Evolutionary conservation across 2,888 invertebrate species (phyloP).

Genomic region (Polia nebulosa): DNA sequence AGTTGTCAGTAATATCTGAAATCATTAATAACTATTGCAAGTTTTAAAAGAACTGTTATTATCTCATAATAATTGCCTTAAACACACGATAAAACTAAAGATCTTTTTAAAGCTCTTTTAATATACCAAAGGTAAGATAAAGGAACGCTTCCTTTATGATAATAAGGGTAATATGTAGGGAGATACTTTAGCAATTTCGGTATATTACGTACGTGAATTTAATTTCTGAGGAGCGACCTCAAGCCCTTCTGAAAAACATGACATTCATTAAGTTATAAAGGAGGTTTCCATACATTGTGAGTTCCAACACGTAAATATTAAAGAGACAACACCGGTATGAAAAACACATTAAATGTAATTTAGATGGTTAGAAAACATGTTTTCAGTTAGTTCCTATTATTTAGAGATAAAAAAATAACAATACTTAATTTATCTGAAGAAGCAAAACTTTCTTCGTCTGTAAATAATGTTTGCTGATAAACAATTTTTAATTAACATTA

Average conservation of each 20-base stretch:
- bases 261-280: conserved; percentile 34
- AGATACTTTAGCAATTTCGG: conserved; percentile 17
- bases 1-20: conserved; percentile 10
- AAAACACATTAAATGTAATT: conserved; percentile 7
- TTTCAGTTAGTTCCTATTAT: neutral
- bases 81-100: neutral
- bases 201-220: conserved; percentile 33
- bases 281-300: conserved; percentile 4
- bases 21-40: conserved; percentile 29
- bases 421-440: neutral
- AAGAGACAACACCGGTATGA: conserved; percentile 5
- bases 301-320: conserved; percentile 10
- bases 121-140: conserved; percentile 13
- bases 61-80: neutral
- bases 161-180: conserved; percentile 15
- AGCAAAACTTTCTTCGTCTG: no score
- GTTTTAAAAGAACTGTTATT: neutral
- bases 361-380: neutral
- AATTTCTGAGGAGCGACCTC: conserved; percentile 24
- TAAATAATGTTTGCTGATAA: no score
- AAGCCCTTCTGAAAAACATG: conserved; percentile 15
- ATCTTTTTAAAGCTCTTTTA: neutral
- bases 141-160: neutral
- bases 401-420: neutral
- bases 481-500: no score